These are phyloP conservation scores for Caloenas nicobarica DNA, from an alignment of 2,113 vertebrate genomes.

Conservation along the genomic window DNA sequence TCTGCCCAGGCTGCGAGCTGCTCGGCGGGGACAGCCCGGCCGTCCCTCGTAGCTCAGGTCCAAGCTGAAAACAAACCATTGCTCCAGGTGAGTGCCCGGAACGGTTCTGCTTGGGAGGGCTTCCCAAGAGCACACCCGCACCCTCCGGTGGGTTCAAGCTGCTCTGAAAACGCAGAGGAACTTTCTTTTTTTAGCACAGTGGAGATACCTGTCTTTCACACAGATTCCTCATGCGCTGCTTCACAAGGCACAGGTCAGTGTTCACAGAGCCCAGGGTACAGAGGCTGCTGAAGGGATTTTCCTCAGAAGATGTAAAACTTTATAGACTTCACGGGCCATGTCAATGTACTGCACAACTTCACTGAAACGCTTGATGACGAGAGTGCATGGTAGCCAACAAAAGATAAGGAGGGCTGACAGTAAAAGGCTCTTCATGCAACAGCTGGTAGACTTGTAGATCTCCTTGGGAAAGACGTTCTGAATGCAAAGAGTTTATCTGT, in stretches of 20 bases:
- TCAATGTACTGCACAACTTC: neutral
- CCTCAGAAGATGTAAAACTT: neutral
- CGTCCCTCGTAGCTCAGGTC: neutral
- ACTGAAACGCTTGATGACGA: neutral
- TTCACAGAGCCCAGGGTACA: neutral
- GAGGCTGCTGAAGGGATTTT: neutral
- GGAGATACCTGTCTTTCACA: neutral
- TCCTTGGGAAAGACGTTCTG: neutral
- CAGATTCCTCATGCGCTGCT: neutral
- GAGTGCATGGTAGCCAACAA: neutral
- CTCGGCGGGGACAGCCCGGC: neutral
- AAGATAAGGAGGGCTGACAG: neutral
- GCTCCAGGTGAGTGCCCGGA: neutral
- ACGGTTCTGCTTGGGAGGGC: neutral
- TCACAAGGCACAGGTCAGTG: neutral
- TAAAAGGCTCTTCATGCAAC: neutral
- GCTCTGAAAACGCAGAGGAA: neutral
- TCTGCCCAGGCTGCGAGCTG: rapidly evolving
- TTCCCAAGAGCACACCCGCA: neutral
- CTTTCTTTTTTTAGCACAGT: neutral
- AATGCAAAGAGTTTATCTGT: neutral
- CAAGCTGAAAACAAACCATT: neutral
- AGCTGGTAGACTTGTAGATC: neutral
- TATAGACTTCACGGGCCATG: neutral
- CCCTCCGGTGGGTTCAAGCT: neutral